phyloP scores from a whole-genome alignment of 2,113 vertebrate species.

The Holacanthus passer region DNA sequence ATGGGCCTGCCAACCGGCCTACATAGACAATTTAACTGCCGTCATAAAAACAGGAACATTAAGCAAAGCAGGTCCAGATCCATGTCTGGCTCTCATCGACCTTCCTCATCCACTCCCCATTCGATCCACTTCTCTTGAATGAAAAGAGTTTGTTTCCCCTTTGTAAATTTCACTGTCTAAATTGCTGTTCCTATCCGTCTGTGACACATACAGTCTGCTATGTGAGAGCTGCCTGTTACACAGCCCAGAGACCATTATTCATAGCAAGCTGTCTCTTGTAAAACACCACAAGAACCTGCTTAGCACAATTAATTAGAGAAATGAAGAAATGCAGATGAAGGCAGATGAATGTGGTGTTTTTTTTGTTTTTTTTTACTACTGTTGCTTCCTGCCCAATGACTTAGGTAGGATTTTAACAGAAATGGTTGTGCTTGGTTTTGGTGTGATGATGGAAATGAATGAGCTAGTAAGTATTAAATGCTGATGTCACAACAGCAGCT shows the following conservation, averaged over 20 bases:
- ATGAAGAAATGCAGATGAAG: too few species aligned
- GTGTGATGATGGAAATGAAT: slow-evolving; percentile 21
- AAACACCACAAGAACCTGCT: slow-evolving; percentile 52
- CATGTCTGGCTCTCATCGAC: slow-evolving; percentile 51
- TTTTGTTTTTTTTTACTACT: slow-evolving; percentile 51
- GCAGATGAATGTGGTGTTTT: slow-evolving; percentile 49
- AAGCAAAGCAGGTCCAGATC: slow-evolving; percentile 65
- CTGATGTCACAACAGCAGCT: slow-evolving; percentile 18
- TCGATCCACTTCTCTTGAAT: slow-evolving; percentile 41
- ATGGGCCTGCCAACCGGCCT: slow-evolving; percentile 53
- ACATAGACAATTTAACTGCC: slow-evolving; percentile 68
- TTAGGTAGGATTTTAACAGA: slow-evolving; percentile 8
- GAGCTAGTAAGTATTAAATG: slow-evolving; percentile 22
- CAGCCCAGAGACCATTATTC: slow-evolving; percentile 60
- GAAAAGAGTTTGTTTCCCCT: slow-evolving; percentile 14
- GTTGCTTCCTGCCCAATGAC: slow-evolving; percentile 47
- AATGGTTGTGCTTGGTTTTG: neutral
- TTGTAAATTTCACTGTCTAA: slow-evolving; percentile 35
- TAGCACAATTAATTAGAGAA: slow-evolving; percentile 59
- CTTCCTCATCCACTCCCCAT: slow-evolving; percentile 28
- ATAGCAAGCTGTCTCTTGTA: slow-evolving; percentile 72
- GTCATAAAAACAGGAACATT: slow-evolving; percentile 69
- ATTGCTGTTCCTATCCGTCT: slow-evolving; percentile 28
- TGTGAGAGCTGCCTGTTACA: slow-evolving; percentile 43
- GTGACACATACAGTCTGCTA: slow-evolving; percentile 53